phyloP scores from a whole-genome alignment of 2,113 vertebrate genomes.

The Pelobates fuscus region DNA sequence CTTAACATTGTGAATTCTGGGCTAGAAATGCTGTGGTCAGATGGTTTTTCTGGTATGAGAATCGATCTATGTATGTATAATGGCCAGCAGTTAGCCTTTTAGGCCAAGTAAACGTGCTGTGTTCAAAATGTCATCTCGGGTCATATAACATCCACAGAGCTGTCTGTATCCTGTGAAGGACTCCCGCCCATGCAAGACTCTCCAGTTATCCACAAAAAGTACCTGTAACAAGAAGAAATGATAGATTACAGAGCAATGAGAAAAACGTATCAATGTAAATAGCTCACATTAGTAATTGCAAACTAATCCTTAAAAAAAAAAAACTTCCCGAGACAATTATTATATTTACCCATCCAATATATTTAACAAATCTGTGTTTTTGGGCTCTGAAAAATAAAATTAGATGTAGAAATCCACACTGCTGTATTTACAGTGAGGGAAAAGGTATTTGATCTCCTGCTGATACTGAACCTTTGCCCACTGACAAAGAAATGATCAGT shows the following conservation, averaged over 20 bases:
- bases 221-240: slow-evolving; percentile 66
- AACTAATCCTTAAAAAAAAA: too few species aligned
- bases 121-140: slow-evolving; percentile 85
- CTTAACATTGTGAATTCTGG: neutral
- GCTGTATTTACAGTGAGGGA: too few species aligned
- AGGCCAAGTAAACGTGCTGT: slow-evolving; percentile 80
- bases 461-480: too few species aligned
- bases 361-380: too few species aligned
- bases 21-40: neutral
- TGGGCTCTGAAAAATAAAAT: too few species aligned
- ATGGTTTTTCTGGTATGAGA: neutral
- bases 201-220: slow-evolving; percentile 91
- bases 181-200: slow-evolving; percentile 86
- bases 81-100: slow-evolving; percentile 66
- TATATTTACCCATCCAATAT: too few species aligned
- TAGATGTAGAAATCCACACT: too few species aligned
- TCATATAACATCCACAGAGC: slow-evolving; percentile 92
- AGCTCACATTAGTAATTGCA: too few species aligned
- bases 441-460: too few species aligned
- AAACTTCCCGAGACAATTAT: too few species aligned
- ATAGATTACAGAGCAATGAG: neutral
- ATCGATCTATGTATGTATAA: neutral
- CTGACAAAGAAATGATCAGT: too few species aligned
- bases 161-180: slow-evolving; percentile 86
- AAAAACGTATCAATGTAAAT: too few species aligned